These are phyloP conservation scores for Pithys albifrons DNA, from an alignment of 2,113 vertebrate species.

Conservation along the genomic window DNA sequence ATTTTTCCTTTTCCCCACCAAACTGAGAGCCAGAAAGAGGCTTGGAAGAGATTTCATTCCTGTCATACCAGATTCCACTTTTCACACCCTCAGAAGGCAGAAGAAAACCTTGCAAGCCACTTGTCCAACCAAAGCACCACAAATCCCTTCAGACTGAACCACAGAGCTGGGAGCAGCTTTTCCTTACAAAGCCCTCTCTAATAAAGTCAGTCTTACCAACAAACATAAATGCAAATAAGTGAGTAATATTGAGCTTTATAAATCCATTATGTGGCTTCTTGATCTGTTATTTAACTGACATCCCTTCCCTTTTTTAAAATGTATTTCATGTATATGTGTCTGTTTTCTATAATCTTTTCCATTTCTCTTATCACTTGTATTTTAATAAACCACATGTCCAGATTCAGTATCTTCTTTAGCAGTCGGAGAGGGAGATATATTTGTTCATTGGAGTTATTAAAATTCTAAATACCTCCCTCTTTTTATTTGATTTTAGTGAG, in stretches of 20 bases:
- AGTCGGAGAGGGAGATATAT: slow-evolving; percentile 2
- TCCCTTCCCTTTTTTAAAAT: background rate
- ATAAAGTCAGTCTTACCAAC: background rate
- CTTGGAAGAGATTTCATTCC: background rate
- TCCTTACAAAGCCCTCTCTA: background rate
- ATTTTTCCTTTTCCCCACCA: background rate
- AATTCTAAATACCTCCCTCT: slow-evolving; percentile 44
- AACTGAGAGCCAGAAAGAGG: background rate
- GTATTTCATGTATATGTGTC: background rate
- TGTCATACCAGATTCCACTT: background rate
- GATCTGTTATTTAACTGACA: slow-evolving; percentile 24
- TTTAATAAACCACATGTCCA: slow-evolving; percentile 50
- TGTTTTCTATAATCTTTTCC: slow-evolving; percentile 22
- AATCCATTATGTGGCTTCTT: background rate
- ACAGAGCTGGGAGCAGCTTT: background rate
- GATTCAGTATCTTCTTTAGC: slow-evolving; percentile 26
- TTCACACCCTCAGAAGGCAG: background rate
- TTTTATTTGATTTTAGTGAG: slow-evolving; percentile 63
- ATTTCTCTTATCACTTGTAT: slow-evolving; percentile 47
- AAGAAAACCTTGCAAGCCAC: background rate
- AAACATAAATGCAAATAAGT: background rate
- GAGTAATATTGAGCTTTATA: background rate
- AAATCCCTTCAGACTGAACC: background rate
- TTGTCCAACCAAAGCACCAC: background rate
- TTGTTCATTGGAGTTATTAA: slow-evolving; percentile 58